Percentiles rank a stretch among this genome's conserved stretches.
Conservation (phyloP, 2,113 vertebrate genomes). For the Takifugu bimaculatus region DNA sequence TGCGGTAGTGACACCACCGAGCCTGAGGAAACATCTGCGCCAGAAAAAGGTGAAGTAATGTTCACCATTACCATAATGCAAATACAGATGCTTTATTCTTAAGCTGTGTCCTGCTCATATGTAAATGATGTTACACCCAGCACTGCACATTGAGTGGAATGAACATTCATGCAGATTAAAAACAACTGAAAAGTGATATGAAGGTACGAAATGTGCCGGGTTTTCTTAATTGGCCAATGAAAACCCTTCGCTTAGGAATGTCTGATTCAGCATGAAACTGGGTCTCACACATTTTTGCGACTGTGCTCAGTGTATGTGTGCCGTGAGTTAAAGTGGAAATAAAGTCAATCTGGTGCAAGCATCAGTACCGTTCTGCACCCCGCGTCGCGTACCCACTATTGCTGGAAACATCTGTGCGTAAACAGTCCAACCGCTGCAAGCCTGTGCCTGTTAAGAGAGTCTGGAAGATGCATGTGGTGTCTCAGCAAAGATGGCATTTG, state of each 20-base stretch:
- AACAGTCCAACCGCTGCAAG: conserved; percentile 42
- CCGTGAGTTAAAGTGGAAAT: conserved; percentile 8
- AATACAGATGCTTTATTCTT: not conserved
- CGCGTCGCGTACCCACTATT: conserved; percentile 20
- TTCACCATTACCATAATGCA: not conserved
- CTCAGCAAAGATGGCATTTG: conserved; percentile 58
- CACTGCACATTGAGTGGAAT: not conserved
- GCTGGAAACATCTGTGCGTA: conserved; percentile 44
- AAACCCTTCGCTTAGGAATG: not conserved
- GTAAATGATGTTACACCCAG: too few species aligned
- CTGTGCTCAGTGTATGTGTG: conserved; percentile 2
- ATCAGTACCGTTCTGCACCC: conserved; percentile 8
- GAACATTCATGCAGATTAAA: not conserved
- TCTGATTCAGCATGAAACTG: conserved; percentile 1
- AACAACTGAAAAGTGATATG: not conserved
- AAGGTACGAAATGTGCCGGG: too few species aligned
- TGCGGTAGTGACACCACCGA: too few species aligned
- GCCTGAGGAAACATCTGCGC: conserved; percentile 5
- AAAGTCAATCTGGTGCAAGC: conserved; percentile 32
- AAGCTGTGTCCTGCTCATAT: too few species aligned
- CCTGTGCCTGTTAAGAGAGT: conserved; percentile 33
- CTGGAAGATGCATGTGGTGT: conserved; percentile 60
- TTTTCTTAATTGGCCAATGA: too few species aligned
- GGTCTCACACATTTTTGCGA: not conserved
- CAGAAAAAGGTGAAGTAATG: conserved; percentile 8